Evolutionary conservation across 2,113 vertebrate species (phyloP).

Genomic region (Neopipo cinnamomea): DNA sequence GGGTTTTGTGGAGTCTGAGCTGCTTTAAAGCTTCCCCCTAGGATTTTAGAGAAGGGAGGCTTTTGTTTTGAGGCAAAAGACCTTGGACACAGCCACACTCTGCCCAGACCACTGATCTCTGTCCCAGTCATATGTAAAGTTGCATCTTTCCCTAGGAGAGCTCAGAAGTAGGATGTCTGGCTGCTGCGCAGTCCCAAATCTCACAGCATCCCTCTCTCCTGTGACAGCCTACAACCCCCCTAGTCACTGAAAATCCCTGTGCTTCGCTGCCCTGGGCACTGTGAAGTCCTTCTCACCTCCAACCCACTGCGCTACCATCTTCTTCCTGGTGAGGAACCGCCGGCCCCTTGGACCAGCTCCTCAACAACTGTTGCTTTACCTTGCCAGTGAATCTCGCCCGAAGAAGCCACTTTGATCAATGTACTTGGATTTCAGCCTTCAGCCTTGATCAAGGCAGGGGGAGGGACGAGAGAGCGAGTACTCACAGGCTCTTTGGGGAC

Average conservation of each 20-base stretch:
- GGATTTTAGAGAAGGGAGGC: neutral
- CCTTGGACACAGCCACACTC: rapidly evolving
- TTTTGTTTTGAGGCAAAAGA: neutral
- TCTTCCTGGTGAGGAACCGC: neutral
- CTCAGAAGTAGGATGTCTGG: neutral
- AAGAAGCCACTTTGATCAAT: constrained; percentile 42
- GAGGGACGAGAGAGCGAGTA: neutral
- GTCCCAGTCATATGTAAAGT: neutral
- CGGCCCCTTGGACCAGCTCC: neutral
- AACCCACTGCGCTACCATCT: neutral
- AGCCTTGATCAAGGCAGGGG: constrained; percentile 58
- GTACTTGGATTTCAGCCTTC: constrained; percentile 50
- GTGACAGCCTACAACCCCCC: neutral
- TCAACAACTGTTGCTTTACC: constrained; percentile 12
- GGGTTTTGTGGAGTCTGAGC: neutral
- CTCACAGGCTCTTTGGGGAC: neutral
- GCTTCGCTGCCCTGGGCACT: neutral
- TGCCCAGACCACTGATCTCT: neutral
- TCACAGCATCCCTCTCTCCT: neutral
- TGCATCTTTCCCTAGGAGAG: neutral
- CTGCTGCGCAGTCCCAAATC: neutral
- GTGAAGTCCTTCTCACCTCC: neutral
- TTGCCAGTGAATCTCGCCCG: neutral
- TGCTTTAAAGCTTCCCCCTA: neutral
- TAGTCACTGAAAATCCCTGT: neutral